These are phyloP conservation scores for Parasteatoda lunata DNA, from an alignment of 2,888 invertebrate species.

Conservation along the genomic window DNA sequence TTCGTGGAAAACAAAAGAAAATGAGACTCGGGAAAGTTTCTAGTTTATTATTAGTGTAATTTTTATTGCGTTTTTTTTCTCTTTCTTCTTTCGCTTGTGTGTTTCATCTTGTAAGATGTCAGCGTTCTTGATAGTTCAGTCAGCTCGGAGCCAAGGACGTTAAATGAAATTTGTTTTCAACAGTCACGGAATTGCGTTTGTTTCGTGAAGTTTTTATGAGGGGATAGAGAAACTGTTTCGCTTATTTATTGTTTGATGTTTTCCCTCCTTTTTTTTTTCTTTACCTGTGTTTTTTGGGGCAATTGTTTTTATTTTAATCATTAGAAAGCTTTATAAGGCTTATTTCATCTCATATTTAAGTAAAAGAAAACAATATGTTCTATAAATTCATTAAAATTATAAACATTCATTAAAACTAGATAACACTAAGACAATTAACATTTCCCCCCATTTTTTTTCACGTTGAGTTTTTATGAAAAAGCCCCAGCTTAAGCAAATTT, in stretches of 20 bases:
- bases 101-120: conserved; percentile 30
- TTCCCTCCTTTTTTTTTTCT: not conserved
- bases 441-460: too few relatives aligned
- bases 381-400: too few relatives aligned
- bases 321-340: too few relatives aligned
- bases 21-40: not conserved
- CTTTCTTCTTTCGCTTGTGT: not conserved
- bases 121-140: conserved; percentile 39
- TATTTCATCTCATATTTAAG: too few relatives aligned
- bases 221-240: not conserved
- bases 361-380: too few relatives aligned
- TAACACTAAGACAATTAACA: too few relatives aligned
- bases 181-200: conserved; percentile 45
- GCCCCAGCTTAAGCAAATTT: too few relatives aligned
- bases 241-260: not conserved
- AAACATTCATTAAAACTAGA: too few relatives aligned
- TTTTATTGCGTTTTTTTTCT: conserved; percentile 3
- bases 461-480: too few relatives aligned
- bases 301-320: too few relatives aligned
- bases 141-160: conserved; percentile 16
- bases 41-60: conserved; percentile 1
- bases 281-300: not conserved
- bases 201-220: not conserved
- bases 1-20: conserved; percentile 33
- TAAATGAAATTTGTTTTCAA: conserved; percentile 19